Conservation (phyloP, 2,797 vertebrate species). For the Clarias pachynema region DNA sequence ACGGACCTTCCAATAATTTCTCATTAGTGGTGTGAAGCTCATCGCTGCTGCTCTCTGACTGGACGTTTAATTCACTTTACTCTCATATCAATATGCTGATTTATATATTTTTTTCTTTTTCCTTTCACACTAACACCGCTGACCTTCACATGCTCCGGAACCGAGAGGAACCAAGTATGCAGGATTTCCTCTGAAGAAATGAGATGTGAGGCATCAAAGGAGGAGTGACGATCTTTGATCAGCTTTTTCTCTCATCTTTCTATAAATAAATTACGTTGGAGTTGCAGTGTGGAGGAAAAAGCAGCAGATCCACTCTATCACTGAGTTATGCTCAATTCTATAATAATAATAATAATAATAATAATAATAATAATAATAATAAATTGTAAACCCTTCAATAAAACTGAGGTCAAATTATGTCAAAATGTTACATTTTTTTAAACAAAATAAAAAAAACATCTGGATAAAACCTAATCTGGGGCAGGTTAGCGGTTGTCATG, state of each 20-base stretch:
- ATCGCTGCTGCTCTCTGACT: slow-evolving; percentile 46
- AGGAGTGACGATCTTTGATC: slow-evolving; percentile 65
- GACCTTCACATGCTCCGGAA: slow-evolving; percentile 54
- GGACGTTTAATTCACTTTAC: slow-evolving; percentile 50
- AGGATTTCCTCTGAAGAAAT: slow-evolving; percentile 58
- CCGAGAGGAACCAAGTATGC: slow-evolving; percentile 41
- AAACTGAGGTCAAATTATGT: not conserved
- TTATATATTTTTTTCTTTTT: slow-evolving; percentile 2
- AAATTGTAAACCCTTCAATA: not conserved
- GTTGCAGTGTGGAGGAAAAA: slow-evolving; percentile 58
- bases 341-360: not conserved
- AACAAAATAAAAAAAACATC: not conserved
- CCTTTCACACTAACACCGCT: slow-evolving; percentile 13
- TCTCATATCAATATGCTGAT: slow-evolving; percentile 38
- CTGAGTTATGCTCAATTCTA: not conserved
- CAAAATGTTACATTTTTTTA: not conserved
- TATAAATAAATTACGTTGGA: slow-evolving; percentile 42
- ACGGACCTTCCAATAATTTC: slow-evolving; percentile 41
- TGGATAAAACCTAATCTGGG: not conserved
- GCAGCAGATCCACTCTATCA: not conserved
- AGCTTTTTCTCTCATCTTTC: slow-evolving; percentile 35
- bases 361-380: not conserved
- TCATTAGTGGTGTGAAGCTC: slow-evolving; percentile 50
- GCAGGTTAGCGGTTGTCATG: not conserved
- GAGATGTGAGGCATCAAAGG: slow-evolving; percentile 62